phyloP scores from a whole-genome alignment of 2,113 vertebrate species.

The Lucifuga dentata region DNA sequence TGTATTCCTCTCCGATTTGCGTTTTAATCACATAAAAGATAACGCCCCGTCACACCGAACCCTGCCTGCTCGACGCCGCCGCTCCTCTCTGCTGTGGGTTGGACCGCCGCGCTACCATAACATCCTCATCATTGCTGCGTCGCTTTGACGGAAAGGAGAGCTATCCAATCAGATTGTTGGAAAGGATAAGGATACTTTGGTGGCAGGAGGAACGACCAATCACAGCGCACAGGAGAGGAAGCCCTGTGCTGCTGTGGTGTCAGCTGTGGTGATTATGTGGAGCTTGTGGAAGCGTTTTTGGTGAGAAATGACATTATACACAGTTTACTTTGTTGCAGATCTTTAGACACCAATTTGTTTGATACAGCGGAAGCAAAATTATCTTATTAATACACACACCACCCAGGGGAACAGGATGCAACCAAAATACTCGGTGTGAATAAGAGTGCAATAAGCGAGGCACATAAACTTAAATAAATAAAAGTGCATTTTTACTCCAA shows the following conservation, averaged over 20 bases:
- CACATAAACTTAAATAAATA: too few relatives aligned
- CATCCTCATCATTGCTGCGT: neutral
- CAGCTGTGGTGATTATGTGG: neutral
- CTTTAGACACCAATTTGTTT: too few relatives aligned
- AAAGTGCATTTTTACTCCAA: too few relatives aligned
- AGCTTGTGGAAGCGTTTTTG: too few relatives aligned
- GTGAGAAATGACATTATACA: too few relatives aligned
- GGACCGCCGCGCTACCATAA: conserved; percentile 13
- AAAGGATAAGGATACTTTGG: rapidly evolving
- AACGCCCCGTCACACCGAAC: conserved; percentile 57
- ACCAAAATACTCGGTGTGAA: too few relatives aligned
- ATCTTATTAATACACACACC: too few relatives aligned
- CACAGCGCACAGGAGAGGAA: rapidly evolving
- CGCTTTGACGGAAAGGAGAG: conserved; percentile 24
- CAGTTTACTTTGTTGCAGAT: too few relatives aligned
- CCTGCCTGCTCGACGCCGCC: conserved; percentile 34
- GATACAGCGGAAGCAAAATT: too few relatives aligned
- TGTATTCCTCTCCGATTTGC: conserved; percentile 36
- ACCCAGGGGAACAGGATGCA: too few relatives aligned
- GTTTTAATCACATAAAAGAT: conserved; percentile 74
- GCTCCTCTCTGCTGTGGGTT: conserved; percentile 15
- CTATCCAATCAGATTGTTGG: conserved; percentile 49
- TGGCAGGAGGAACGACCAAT: neutral
- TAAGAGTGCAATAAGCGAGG: too few relatives aligned
- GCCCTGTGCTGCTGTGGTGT: conserved; percentile 6